Percentiles rank a stretch among this genome's conserved stretches.
Evolutionary conservation across 2,113 vertebrate species (phyloP).

Genomic region (Rhinolophus ferrumequinum): DNA sequence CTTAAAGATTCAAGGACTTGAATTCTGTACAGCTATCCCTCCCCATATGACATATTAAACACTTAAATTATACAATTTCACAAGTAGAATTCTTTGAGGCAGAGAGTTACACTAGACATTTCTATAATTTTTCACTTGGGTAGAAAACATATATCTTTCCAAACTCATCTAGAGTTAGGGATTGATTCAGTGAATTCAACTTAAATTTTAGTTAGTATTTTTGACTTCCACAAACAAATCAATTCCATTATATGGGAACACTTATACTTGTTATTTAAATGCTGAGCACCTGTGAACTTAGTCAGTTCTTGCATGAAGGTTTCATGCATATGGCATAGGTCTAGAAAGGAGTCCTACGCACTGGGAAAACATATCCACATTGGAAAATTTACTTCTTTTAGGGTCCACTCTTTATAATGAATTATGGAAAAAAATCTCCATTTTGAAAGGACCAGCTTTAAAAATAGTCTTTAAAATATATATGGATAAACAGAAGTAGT

Average conservation of each 20-base stretch:
- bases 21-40: neutral
- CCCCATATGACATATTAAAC: neutral
- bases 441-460: constrained; percentile 64
- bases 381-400: constrained; percentile 55
- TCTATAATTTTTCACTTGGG: constrained; percentile 46
- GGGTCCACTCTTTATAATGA: constrained; percentile 62
- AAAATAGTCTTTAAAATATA: constrained; percentile 68
- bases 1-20: constrained; percentile 8
- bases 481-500: constrained; percentile 70
- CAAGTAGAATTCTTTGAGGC: constrained; percentile 21
- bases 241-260: constrained; percentile 20
- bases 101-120: constrained; percentile 28
- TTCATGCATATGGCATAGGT: constrained; percentile 39
- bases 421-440: constrained; percentile 57
- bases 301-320: neutral
- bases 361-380: neutral
- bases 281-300: neutral
- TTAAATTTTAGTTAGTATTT: constrained; percentile 49
- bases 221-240: constrained; percentile 41
- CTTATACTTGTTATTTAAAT: constrained; percentile 35
- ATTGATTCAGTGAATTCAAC: constrained; percentile 46
- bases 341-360: constrained; percentile 19
- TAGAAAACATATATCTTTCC: constrained; percentile 36
- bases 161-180: neutral
- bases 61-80: constrained; percentile 11